Conservation (phyloP, 2,797 vertebrate genomes). For the Peromyscus nudipes region DNA sequence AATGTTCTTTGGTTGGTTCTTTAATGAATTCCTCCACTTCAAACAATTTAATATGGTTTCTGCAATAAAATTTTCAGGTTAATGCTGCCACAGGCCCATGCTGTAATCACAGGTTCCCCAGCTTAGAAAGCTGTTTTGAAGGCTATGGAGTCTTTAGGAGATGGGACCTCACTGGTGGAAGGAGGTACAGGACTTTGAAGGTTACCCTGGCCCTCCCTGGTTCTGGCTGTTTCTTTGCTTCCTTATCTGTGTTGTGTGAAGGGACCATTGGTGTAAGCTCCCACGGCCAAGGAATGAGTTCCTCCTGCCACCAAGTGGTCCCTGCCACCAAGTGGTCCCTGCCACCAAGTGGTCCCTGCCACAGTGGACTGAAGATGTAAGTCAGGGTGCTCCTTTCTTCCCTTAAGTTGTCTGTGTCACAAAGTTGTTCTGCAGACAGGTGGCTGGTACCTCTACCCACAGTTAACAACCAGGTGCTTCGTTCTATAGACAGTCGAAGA, state of each 20-base stretch:
- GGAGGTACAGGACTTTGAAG: neutral
- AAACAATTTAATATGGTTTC: neutral
- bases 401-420: neutral
- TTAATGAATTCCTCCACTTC: neutral
- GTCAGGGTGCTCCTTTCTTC: neutral
- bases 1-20: neutral
- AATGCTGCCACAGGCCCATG: neutral
- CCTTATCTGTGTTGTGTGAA: neutral
- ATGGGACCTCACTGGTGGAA: neutral
- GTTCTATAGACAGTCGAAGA: neutral
- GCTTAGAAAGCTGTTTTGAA: neutral
- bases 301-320: neutral
- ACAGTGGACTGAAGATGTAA: neutral
- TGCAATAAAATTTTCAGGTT: neutral
- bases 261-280: neutral
- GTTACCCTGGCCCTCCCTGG: neutral
- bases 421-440: no score
- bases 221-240: neutral
- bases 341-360: neutral
- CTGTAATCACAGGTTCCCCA: neutral
- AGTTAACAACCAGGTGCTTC: neutral
- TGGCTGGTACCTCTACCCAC: neutral
- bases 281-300: neutral
- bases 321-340: neutral
- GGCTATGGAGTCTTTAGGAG: neutral